A percentile compares a stretch with the other conserved stretches of the same genome.
Conservation (phyloP, 2,797 vertebrate genomes). For the Garrulus glandarius region DNA sequence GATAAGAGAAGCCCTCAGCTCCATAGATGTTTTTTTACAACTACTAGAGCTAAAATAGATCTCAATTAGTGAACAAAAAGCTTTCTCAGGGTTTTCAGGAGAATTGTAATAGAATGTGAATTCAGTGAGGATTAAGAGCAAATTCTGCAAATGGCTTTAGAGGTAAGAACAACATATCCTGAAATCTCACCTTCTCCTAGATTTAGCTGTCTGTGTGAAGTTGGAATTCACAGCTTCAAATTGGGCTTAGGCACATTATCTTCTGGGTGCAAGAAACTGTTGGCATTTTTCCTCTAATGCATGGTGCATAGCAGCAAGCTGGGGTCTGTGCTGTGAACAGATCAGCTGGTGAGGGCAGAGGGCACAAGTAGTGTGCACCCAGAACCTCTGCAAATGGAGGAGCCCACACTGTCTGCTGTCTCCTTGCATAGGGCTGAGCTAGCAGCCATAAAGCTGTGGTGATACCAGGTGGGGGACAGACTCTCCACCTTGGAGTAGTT, state of each 20-base stretch:
- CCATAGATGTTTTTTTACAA: background rate
- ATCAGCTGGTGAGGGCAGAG: background rate
- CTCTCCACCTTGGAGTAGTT: background rate
- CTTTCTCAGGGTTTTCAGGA: background rate
- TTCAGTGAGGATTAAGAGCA: slow-evolving; percentile 5
- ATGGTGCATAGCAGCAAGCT: background rate
- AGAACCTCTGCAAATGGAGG: background rate
- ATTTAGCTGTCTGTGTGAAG: background rate
- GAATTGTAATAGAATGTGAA: slow-evolving; percentile 12
- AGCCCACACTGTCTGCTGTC: background rate
- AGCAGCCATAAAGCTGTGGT: rapidly evolving
- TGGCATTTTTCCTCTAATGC: background rate
- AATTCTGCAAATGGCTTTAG: background rate
- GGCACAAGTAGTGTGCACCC: background rate
- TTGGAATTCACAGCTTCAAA: background rate
- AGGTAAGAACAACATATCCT: background rate
- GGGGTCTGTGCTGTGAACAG: background rate
- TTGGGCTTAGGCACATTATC: background rate
- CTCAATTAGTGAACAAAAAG: slow-evolving; percentile 29
- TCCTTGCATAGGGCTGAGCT: background rate
- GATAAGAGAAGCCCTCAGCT: background rate
- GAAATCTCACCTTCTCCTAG: background rate
- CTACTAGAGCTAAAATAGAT: slow-evolving; percentile 31
- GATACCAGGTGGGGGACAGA: background rate
- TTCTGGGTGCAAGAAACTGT: background rate